Conservation (phyloP, 2,888 invertebrate species). For the Spodoptera picta region DNA sequence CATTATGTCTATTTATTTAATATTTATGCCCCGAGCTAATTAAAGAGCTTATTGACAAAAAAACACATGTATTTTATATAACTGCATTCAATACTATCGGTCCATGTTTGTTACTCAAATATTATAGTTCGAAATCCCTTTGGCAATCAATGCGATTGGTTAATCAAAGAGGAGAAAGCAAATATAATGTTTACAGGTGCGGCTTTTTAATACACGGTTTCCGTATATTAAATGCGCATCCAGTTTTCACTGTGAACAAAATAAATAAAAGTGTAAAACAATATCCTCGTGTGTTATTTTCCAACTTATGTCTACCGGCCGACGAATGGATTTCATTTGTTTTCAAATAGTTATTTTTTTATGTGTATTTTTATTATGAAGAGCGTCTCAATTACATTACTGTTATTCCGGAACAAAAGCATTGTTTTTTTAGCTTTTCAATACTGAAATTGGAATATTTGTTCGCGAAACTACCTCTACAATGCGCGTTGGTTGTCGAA, state of each 20-base stretch:
- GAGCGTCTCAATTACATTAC: constrained; percentile 31
- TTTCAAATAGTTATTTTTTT: constrained; percentile 43
- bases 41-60: background rate
- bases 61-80: background rate
- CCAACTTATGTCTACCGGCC: constrained; percentile 17
- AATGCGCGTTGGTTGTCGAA: constrained; percentile 5
- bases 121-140: constrained; percentile 38
- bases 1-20: too few species aligned
- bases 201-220: constrained; percentile 34
- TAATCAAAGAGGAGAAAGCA: constrained; percentile 43
- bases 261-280: constrained; percentile 26
- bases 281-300: constrained; percentile 25
- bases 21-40: background rate
- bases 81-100: constrained; percentile 2
- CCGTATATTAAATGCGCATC: constrained; percentile 24
- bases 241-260: constrained; percentile 24
- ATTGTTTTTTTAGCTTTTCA: constrained; percentile 7
- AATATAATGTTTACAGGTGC: constrained; percentile 32
- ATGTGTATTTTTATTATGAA: constrained; percentile 37
- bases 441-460: constrained; percentile 19
- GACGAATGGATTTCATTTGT: constrained; percentile 27
- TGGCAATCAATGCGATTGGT: constrained; percentile 39
- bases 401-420: constrained; percentile 9
- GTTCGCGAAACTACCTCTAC: constrained; percentile 6
- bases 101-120: constrained; percentile 32